Base-by-base conservation (phyloP, 2,113 vertebrate genomes). In the Monarcha castaneiventris region DNA sequence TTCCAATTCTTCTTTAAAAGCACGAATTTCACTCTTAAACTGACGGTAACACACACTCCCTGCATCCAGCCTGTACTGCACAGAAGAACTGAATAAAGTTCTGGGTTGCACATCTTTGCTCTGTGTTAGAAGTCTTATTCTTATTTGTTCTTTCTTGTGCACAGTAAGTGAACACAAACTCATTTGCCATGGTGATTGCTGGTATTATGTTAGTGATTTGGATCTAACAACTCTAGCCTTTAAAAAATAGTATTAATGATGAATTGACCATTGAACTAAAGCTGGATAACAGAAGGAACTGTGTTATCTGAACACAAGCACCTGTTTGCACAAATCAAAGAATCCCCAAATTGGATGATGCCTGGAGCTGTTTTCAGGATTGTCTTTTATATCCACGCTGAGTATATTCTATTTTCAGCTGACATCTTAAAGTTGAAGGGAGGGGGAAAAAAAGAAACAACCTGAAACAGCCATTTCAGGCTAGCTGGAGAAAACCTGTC, bases 381-480 rank as follows among this genome's bases (percentile, higher is more conserved):
- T 19, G 8, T 23, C 22, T 73, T 66, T 85, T 69, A 49, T 7
- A 80, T 32, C 27, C 21, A 12, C 27, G 29, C 19, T 71, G 17
- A 66, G 9, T 39, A 46, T 21, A 51, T 26, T 93, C 17, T 75
- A 32, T 87, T 96, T 87, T 82, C 78, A 89, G 41, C 32, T 79
- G n/a, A 18, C 7, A 83, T 39, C 33, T 39, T 76, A 58, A 85
- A 69, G 11, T 37, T 74, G 30, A 66, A 88, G 29, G 13, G 26
- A 55, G 16, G 3, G 1, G 10, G 3, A 6, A 10, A 5, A 11
- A 33, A 20, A 30, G 11, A 3, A 9, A 1, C 29, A 43, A 19
- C 46, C 48, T 30, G 16, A 88, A 86, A 59, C 1, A 9, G 29
- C 10, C 30, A 49, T 78, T 93, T 84, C 32, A 32, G 52, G 19